A percentile compares a stretch with the other conserved stretches of the same genome.
Conservation (phyloP, 2,888 invertebrate species). For the Hemistola chrysoprasaria region DNA sequence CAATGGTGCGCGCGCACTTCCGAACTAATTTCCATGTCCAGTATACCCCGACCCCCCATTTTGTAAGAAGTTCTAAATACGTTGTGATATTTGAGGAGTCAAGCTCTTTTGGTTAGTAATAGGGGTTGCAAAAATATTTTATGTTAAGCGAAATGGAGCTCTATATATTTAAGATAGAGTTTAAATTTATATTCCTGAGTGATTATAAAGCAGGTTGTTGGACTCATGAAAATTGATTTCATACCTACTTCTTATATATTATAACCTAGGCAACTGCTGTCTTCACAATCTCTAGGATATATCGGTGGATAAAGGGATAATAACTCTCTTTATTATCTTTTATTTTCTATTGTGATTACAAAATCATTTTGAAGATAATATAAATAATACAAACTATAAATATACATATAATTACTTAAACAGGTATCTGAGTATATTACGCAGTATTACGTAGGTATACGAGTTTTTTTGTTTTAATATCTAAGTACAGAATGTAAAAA, state of each 20-base stretch:
- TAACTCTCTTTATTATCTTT: too few species aligned
- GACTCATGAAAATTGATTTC: constrained; percentile 50
- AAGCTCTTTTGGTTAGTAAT: constrained; percentile 32
- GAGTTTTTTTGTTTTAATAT: too few species aligned
- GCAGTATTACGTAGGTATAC: too few species aligned
- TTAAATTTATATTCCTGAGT: constrained; percentile 20
- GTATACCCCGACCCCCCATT: constrained; percentile 33
- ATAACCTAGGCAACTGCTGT: constrained; percentile 17
- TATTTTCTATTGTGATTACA: too few species aligned
- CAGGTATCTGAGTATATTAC: too few species aligned
- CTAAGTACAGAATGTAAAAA: too few species aligned
- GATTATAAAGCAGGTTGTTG: constrained; percentile 37
- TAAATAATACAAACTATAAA: too few species aligned
- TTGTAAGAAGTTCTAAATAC: too few species aligned
- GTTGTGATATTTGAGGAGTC: constrained; percentile 27
- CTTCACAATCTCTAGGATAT: constrained; percentile 31
- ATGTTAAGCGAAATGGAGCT: constrained; percentile 14
- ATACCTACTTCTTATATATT: too few species aligned
- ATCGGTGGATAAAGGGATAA: too few species aligned
- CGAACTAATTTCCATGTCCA: constrained; percentile 50
- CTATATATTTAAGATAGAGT: constrained; percentile 1
- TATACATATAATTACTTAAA: too few species aligned
- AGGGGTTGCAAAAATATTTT: constrained; percentile 35
- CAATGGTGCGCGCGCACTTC: constrained; percentile 64
- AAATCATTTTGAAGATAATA: too few species aligned